These are phyloP conservation scores for Mallotus villosus DNA, from an alignment of 2,797 vertebrate genomes.

Conservation along the genomic window DNA sequence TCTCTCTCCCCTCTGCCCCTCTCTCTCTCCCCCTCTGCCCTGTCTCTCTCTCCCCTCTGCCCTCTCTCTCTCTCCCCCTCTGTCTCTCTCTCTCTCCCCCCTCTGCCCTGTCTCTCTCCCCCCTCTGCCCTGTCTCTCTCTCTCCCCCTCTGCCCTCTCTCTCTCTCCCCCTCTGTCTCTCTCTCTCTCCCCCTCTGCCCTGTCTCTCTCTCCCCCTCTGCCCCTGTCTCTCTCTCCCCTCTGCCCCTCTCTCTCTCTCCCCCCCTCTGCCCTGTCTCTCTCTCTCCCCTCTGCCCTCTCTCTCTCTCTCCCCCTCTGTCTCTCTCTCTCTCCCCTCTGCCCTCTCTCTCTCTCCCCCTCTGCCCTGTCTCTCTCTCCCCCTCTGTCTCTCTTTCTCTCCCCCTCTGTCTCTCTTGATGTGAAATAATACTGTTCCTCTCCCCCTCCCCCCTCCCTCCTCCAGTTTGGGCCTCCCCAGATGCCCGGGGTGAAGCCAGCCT, in stretches of 20 bases:
- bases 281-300: no score
- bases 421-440: background rate
- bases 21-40: no score
- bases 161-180: background rate
- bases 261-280: slow-evolving; percentile 16
- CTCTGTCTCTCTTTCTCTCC: background rate
- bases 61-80: no score
- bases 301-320: no score
- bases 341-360: slow-evolving; percentile 15
- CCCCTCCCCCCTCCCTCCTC: background rate
- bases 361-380: slow-evolving; percentile 16
- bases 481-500: slow-evolving; percentile 84
- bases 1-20: no score
- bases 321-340: background rate
- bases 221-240: background rate
- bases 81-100: no score
- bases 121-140: no score
- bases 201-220: no score
- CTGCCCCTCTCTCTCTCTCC: background rate
- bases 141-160: no score
- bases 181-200: no score
- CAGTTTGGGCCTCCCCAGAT: slow-evolving; percentile 81
- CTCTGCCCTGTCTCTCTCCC: no score
- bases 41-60: no score
- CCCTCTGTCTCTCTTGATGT: background rate